phyloP scores from a whole-genome alignment of 2,797 vertebrate genomes.

The Tamandua tetradactyla region DNA sequence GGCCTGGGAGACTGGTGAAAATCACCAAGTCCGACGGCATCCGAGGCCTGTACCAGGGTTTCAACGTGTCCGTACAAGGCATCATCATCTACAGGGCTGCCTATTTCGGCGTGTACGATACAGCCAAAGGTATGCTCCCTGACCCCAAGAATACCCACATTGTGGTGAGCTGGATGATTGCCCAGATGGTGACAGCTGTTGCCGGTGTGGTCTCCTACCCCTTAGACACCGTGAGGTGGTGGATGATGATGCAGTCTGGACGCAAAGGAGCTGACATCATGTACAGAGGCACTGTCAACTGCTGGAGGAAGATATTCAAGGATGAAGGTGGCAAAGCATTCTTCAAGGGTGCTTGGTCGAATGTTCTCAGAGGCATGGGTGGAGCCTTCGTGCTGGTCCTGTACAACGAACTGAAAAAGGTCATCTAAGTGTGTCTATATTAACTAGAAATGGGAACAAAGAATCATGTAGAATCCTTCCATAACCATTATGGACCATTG shows the following conservation, averaged over 20 bases:
- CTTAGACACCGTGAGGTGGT: neutral
- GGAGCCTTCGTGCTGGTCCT: no score
- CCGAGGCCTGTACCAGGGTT: no score
- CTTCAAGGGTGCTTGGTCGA: no score
- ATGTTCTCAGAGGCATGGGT: no score
- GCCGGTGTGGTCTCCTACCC: neutral
- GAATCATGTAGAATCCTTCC: constrained; percentile 74
- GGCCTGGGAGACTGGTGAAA: constrained; percentile 87
- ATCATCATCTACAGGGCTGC: constrained; percentile 90
- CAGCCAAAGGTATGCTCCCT: constrained; percentile 90
- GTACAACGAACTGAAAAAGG: no score
- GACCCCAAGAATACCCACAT: no score
- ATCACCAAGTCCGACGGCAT: constrained; percentile 86
- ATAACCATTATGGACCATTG: constrained; percentile 79
- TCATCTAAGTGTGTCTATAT: constrained; percentile 61
- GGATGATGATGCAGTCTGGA: no score
- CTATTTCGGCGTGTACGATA: constrained; percentile 90
- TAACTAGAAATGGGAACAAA: constrained; percentile 70
- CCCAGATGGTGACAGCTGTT: constrained; percentile 79
- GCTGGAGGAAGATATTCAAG: no score
- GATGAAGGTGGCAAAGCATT: no score
- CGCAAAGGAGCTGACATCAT: no score
- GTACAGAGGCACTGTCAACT: no score
- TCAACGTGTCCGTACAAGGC: no score
- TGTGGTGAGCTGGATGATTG: constrained; percentile 89